Evolutionary conservation across 2,797 vertebrate species (phyloP).

Genomic region (Glyptemys insculpta): DNA sequence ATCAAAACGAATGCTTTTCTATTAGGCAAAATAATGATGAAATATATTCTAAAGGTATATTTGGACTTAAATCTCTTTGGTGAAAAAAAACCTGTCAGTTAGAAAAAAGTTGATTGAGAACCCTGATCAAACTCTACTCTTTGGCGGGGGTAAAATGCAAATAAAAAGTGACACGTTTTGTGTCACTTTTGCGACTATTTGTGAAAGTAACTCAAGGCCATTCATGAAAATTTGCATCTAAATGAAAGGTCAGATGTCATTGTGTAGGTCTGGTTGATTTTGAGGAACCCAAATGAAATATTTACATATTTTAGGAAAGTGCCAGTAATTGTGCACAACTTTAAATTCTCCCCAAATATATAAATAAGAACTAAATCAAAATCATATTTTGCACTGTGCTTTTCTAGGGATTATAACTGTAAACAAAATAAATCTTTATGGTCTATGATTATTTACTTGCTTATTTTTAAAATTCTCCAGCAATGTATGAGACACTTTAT

Average conservation of each 20-base stretch:
- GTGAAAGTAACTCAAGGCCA: background rate
- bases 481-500: accelerated
- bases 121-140: background rate
- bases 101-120: background rate
- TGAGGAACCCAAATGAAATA: background rate
- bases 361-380: background rate
- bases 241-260: accelerated
- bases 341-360: background rate
- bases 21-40: constrained; percentile 61
- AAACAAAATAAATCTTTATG: constrained; percentile 2
- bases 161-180: constrained; percentile 7
- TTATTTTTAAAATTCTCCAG: background rate
- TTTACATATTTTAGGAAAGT: background rate
- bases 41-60: constrained; percentile 46
- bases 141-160: background rate
- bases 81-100: constrained; percentile 28
- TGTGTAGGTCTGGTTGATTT: accelerated
- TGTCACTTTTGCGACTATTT: background rate
- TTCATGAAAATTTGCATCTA: background rate
- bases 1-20: constrained; percentile 44
- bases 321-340: background rate
- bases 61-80: constrained; percentile 6
- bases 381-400: background rate
- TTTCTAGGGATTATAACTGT: background rate
- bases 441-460: background rate